phyloP scores from a whole-genome alignment of 64 coral and sea anemone species.

The Montipora cactus region DNA sequence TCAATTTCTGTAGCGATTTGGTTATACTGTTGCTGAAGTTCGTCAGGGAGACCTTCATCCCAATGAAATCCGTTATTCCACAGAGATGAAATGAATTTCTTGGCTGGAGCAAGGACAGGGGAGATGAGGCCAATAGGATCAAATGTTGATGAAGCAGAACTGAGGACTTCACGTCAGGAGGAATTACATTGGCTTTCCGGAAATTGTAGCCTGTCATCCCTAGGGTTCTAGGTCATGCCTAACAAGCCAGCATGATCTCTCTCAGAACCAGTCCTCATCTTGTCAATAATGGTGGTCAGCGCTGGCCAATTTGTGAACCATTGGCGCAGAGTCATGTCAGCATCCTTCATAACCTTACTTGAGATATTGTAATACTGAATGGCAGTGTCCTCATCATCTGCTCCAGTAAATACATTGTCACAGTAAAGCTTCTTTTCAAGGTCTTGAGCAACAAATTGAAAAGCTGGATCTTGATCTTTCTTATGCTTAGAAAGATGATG shows the following conservation, averaged over 20 bases:
- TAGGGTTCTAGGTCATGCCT: constrained; percentile 42
- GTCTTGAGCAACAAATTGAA: constrained; percentile 37
- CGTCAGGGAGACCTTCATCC: constrained; percentile 39
- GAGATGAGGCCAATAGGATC: constrained; percentile 67
- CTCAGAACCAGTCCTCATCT: constrained; percentile 52
- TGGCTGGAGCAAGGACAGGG: constrained; percentile 37
- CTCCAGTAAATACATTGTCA: constrained; percentile 61
- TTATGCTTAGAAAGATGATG: constrained; percentile 32
- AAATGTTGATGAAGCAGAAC: constrained; percentile 62
- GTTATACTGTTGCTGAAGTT: constrained; percentile 41
- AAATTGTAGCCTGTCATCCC: constrained; percentile 49
- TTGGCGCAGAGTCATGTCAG: constrained; percentile 62
- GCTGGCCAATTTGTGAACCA: constrained; percentile 37
- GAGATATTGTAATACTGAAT: constrained; percentile 52
- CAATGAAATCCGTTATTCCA: constrained; percentile 67
- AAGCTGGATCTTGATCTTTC: constrained; percentile 1
- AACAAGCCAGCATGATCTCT: constrained; percentile 36
- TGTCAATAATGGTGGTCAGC: constrained; percentile 6
- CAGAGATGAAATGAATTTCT: constrained; percentile 43
- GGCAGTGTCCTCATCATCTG: constrained; percentile 26
- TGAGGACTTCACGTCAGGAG: constrained; percentile 47
- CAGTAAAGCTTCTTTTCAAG: constrained; percentile 46
- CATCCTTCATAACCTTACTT: constrained; percentile 51
- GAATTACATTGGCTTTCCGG: constrained; percentile 34
- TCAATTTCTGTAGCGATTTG: constrained; percentile 40